Evolutionary conservation across 1,140 invertebrate species (phyloP).

Genomic region (Achatina immaculata): DNA sequence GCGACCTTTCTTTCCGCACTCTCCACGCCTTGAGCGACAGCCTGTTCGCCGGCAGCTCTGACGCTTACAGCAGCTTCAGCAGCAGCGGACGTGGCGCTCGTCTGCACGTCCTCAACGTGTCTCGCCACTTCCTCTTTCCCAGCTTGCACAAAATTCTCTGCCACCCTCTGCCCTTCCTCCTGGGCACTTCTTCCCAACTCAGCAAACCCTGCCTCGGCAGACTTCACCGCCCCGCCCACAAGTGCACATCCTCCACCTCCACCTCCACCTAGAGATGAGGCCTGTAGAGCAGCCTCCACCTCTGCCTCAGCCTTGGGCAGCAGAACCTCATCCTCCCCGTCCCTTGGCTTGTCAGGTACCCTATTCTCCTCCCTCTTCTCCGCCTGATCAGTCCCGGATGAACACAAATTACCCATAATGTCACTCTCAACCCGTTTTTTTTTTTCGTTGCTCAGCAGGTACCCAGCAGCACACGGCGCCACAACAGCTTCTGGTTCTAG

Average conservation of each 20-base stretch:
- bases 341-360: constrained; percentile 7
- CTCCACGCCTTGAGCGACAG: neutral
- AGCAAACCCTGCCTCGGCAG: neutral
- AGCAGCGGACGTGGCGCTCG: neutral
- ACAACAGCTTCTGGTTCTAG: too few species aligned
- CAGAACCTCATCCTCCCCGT: constrained; percentile 20
- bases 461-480: too few species aligned
- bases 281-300: neutral
- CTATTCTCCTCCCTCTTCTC: constrained; percentile 20
- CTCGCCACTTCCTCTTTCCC: neutral
- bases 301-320: neutral
- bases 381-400: neutral
- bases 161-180: neutral
- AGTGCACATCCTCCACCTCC: neutral
- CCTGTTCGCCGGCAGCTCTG: neutral
- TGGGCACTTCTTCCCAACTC: neutral
- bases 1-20: neutral
- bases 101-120: neutral
- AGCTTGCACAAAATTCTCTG: neutral
- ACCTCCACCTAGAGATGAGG: neutral
- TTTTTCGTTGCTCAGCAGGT: neutral
- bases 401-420: constrained; percentile 32
- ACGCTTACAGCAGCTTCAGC: neutral
- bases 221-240: neutral
- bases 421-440: neutral